Percentiles rank a stretch among this genome's conserved stretches.
Conservation (phyloP, 2,113 vertebrate species). For the Cebidichthys violaceus region DNA sequence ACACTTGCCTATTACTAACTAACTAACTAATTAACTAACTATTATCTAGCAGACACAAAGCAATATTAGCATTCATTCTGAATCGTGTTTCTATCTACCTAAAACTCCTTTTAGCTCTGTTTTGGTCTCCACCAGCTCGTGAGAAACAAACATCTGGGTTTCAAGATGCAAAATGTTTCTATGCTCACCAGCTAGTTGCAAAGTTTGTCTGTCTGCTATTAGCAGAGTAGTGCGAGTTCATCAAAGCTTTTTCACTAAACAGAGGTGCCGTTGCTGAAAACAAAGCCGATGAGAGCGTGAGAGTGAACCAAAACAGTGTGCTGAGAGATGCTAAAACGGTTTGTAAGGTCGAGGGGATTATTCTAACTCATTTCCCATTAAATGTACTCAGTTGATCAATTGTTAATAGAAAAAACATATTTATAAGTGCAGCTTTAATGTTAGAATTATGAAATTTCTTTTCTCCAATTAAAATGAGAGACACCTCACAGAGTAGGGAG, state of each 20-base stretch:
- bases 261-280: conserved; percentile 2
- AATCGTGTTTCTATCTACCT: neutral
- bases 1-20: too few relatives aligned
- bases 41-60: neutral
- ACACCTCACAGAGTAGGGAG: neutral
- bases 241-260: neutral
- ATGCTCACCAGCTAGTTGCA: neutral
- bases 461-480: neutral
- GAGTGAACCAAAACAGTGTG: neutral
- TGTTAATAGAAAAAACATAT: neutral
- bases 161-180: neutral
- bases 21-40: too few relatives aligned
- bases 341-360: neutral
- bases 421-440: neutral
- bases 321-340: neutral
- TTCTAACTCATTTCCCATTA: neutral
- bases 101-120: neutral
- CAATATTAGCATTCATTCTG: neutral
- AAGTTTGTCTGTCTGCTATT: neutral
- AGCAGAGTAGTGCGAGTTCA: neutral
- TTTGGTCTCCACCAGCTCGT: neutral
- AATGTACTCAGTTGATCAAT: neutral
- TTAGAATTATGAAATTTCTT: neutral
- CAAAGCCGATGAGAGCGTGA: neutral
- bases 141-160: neutral